phyloP scores from a whole-genome alignment of 2,888 invertebrate genomes.

The Lasioglossum pauxillum region DNA sequence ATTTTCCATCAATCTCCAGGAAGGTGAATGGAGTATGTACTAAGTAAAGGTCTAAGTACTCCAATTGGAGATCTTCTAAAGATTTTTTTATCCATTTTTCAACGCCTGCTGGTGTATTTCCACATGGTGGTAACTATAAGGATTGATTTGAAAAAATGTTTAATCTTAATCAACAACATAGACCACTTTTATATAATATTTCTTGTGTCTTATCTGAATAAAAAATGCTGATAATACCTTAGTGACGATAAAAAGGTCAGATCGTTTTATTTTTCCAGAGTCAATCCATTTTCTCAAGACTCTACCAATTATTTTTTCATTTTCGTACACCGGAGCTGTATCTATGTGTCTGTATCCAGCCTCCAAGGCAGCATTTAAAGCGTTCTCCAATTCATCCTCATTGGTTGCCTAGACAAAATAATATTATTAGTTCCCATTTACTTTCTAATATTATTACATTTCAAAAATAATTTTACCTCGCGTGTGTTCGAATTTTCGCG shows the following conservation, averaged over 20 bases:
- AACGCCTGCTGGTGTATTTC: slow-evolving; percentile 88
- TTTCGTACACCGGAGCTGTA: slow-evolving; percentile 91
- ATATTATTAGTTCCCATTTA: not conserved
- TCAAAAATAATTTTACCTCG: not conserved
- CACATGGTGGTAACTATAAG: slow-evolving; percentile 84
- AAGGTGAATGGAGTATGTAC: slow-evolving; percentile 92
- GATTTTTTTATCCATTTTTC: slow-evolving; percentile 89
- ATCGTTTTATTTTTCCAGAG: slow-evolving; percentile 88
- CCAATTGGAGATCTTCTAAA: slow-evolving; percentile 89
- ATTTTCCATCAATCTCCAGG: slow-evolving; percentile 87
- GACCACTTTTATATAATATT: no score
- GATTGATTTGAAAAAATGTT: slow-evolving; percentile 6
- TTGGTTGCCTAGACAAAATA: slow-evolving; percentile 87
- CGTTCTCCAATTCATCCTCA: slow-evolving; percentile 88
- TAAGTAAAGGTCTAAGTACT: slow-evolving; percentile 93
- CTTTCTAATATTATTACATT: not conserved
- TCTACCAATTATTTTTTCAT: slow-evolving; percentile 91
- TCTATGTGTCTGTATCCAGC: slow-evolving; percentile 94
- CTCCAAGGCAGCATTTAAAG: slow-evolving; percentile 89
- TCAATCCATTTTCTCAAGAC: slow-evolving; percentile 90
- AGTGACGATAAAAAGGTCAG: slow-evolving; percentile 93
- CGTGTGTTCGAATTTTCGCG: not conserved
- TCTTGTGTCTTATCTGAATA: not conserved
- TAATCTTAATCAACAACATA: not conserved
- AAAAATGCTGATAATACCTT: slow-evolving; percentile 86